Evolutionary conservation across 1,140 invertebrate genomes (phyloP), one percentile per base, ranked within the genome.

Genomic region (Heterodera carotae): DNA sequence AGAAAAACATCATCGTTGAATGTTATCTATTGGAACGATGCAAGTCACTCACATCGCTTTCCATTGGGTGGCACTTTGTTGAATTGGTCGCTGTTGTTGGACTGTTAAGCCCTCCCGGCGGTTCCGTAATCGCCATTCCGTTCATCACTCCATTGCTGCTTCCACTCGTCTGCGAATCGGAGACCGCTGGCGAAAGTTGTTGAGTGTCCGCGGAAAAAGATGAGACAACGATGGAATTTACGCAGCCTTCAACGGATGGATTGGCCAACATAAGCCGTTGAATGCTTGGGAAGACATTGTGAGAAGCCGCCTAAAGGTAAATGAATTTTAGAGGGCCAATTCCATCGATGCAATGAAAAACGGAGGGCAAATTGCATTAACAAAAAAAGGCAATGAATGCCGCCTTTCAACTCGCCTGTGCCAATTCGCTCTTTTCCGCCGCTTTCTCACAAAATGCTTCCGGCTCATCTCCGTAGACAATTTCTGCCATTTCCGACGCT

Each of bases 111-210:
- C 39, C 39, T 43, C 39, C 6, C 18, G 48, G 15, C 15, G 48
- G 5, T 56, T 56, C 48, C 48, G 18, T 56, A 5, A 22, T 22
- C 48, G 48, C 22, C 48, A 18, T 43, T 43, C 2, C 39, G 39
- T 12, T 22, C 48, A 22, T 56, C 48, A 22, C 22, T 56, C 67
- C 67, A 25, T 69, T 69, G 67, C 25, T 48, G 34, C 67, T 48
- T 39, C 67, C 43, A n/a, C 76, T 76, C 31, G 76, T 76, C 48
- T 76, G 76, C 27, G 76, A 76, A 39, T 76, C 76, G 64, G 76
- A 76, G 18, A 76, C 76, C 31, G 76, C 76, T 8, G 76, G 76
- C 22, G 76, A 76, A 25, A 18, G 75, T 62, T 76, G 76, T 10
- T 60, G 39, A 18, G 62, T n/a, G 15, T 60, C 34, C 18, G 27